A percentile compares a stretch with the other conserved stretches of the same genome.
These are phyloP conservation scores for Ctenodactylus gundi DNA, from an alignment of 2,113 vertebrate genomes.

Conservation along the genomic window DNA sequence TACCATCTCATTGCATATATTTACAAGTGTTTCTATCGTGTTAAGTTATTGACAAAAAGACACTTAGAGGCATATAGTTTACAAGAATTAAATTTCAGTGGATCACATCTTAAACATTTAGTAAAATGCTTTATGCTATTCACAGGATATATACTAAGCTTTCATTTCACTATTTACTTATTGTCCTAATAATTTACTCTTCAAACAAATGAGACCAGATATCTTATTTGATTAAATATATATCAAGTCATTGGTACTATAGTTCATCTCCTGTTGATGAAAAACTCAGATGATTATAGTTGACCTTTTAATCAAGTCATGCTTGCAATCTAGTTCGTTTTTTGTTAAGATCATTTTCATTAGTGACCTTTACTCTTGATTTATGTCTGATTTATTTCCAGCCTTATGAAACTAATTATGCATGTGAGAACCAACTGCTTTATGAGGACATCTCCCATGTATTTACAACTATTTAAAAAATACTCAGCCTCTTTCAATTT, in stretches of 20 bases:
- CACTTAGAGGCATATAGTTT: background rate
- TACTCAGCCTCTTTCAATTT: background rate
- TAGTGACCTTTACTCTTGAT: constrained; percentile 25
- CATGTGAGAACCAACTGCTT: background rate
- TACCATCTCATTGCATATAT: background rate
- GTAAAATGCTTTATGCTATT: too few species aligned
- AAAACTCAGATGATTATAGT: constrained; percentile 55
- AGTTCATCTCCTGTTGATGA: constrained; percentile 39
- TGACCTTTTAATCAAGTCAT: constrained; percentile 72
- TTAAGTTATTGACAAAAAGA: background rate
- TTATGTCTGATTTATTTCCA: constrained; percentile 26
- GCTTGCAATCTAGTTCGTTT: constrained; percentile 46
- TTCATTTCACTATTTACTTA: constrained; percentile 58
- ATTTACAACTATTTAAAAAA: background rate
- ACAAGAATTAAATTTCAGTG: background rate
- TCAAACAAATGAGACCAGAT: constrained; percentile 20
- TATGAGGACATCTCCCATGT: background rate
- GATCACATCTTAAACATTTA: background rate
- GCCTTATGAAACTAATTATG: background rate
- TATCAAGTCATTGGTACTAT: constrained; percentile 53
- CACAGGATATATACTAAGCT: too few species aligned
- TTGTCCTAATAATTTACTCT: constrained; percentile 40
- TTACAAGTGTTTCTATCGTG: background rate
- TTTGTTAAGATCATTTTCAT: constrained; percentile 57
- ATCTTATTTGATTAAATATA: constrained; percentile 61